These are phyloP conservation scores for Seriola dumerili DNA, from an alignment of 2,113 vertebrate species.

Conservation along the genomic window DNA sequence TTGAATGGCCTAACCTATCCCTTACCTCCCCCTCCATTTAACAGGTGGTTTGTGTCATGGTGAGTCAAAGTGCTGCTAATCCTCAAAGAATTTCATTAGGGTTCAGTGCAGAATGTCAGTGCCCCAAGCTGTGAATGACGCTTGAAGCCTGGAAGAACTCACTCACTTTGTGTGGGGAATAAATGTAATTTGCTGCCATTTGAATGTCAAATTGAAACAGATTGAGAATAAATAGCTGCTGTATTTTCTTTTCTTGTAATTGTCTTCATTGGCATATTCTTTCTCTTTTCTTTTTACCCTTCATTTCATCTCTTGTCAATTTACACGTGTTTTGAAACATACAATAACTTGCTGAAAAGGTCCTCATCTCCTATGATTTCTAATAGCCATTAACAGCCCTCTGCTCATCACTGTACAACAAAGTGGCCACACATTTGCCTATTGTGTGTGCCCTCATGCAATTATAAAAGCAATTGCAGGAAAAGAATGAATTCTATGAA, in stretches of 20 bases:
- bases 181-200: background rate
- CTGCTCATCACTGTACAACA: constrained; percentile 10
- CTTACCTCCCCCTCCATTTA: too few relatives aligned
- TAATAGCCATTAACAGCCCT: constrained; percentile 9
- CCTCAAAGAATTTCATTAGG: background rate
- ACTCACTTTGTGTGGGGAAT: background rate
- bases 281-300: background rate
- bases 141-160: background rate
- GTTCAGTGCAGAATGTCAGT: background rate
- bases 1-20: too few relatives aligned
- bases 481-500: constrained; percentile 8
- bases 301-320: constrained; percentile 10
- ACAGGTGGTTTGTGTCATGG: background rate
- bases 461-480: constrained; percentile 37
- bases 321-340: constrained; percentile 3
- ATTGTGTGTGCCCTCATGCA: constrained; percentile 23
- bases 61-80: background rate
- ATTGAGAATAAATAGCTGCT: background rate
- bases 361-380: constrained; percentile 15
- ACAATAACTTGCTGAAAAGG: constrained; percentile 40
- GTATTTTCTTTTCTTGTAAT: background rate
- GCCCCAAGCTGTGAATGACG: background rate
- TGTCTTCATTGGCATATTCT: background rate
- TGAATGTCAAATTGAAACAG: background rate
- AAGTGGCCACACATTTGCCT: constrained; percentile 16